Percentiles rank a stretch among this genome's conserved stretches.
phyloP scores from a whole-genome alignment of 37 sponge, comb jelly and placozoan species.

The Ianthella basta region DNA sequence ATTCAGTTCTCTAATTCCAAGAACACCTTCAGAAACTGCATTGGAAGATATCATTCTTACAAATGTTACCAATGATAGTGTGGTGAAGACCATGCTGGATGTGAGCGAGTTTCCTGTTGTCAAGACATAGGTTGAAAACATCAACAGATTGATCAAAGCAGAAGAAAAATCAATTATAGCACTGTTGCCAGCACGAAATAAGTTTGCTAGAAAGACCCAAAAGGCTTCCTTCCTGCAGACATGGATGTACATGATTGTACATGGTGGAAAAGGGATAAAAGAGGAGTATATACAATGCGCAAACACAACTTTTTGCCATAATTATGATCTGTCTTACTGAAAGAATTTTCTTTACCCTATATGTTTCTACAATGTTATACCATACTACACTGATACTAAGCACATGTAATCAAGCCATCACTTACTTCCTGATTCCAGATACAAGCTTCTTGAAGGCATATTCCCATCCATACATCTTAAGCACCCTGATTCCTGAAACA shows the following conservation, averaged over 20 bases:
- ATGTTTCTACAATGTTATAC: too few relatives aligned
- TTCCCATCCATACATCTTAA: background rate
- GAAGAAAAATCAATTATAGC: conserved; percentile 35
- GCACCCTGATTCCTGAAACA: too few relatives aligned
- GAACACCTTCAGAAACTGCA: background rate
- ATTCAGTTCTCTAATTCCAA: background rate
- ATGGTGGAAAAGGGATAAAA: too few relatives aligned
- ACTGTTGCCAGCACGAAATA: conserved; percentile 56
- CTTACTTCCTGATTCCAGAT: too few relatives aligned
- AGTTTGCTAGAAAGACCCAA: conserved; percentile 23
- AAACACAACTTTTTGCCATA: too few relatives aligned
- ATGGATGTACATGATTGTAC: too few relatives aligned
- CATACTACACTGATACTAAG: too few relatives aligned
- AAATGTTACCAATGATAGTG: conserved; percentile 27
- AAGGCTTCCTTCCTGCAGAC: conserved; percentile 46
- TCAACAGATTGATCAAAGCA: conserved; percentile 43
- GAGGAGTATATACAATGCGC: too few relatives aligned
- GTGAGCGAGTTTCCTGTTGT: conserved; percentile 47
- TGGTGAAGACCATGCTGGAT: conserved; percentile 62
- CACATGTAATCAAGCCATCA: too few relatives aligned
- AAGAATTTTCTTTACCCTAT: too few relatives aligned
- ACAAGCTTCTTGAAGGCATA: background rate
- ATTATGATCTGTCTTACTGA: too few relatives aligned
- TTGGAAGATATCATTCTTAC: background rate
- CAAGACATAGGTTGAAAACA: conserved; percentile 23